Evolutionary conservation across 1,140 invertebrate genomes (phyloP), one percentile per base, ranked within the genome.

Genomic region (Pogonognathellus flavescens): DNA sequence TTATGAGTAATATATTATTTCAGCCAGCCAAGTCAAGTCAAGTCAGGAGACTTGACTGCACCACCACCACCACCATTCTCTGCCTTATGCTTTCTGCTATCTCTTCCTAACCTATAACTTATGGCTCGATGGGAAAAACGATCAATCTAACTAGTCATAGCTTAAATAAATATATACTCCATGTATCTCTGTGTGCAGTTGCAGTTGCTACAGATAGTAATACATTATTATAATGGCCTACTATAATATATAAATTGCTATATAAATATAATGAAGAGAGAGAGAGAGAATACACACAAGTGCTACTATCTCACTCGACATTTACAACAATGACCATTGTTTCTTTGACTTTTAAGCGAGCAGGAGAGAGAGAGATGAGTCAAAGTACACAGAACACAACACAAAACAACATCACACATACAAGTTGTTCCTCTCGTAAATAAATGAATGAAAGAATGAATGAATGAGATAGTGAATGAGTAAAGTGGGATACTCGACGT

Each of bases 261-360:
- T 22, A 25, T 66, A 25, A 25, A 9, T 31, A 1, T 66, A 3
- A 22, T 66, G 25, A 14, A 13, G 62, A 50, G 70, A 66, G 14
- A 13, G 62, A 50, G 70, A 16, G 53, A 50, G 70, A 76, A 10
- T 72, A 31, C 25, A 76, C 31, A 76, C 70, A 76, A 76, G 31
- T 76, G 70, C 70, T 76, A 76, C 70, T 76, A 76, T 76, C 31
- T 76, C 25, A 49, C 70, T 76, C 70, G 70, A 49, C 70, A 31
- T 49, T 16, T 76, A 81, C 80, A 81, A 81, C 80, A 81, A 81
- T 81, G 80, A 81, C 80, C 55, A 81, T 81, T 81, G 80, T 81
- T 81, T 81, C 80, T 53, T 76, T 76, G 70, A 76, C 70, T 76
- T 76, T 76, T 76, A 76, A 76, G n/a, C 70, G 31, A 41, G 70